Base-by-base conservation (phyloP, 1,140 invertebrate genomes). In the Diachasma alloeum region DNA sequence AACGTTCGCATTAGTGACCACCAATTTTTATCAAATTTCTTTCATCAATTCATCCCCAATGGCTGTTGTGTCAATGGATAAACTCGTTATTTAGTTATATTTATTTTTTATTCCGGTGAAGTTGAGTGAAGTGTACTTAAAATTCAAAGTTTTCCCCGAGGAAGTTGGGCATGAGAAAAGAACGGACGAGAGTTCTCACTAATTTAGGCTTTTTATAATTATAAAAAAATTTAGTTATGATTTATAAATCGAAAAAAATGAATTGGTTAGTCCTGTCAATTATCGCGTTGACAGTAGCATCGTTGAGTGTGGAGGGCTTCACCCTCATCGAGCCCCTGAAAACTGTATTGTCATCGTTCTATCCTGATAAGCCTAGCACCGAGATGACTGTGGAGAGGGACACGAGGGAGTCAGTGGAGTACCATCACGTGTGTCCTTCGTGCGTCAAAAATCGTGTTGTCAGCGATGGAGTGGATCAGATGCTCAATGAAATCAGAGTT, bases 401-500 rank as follows among this genome's bases (percentile, higher is more conserved):
- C 3, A 56, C 73, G 39, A 72, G 72, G 8, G 56, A 22, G 48
- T 53, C n/a, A 48, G 53, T 53, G 53, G 74, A 70, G 53, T n/a
- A 36, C 9, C 46, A 78, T n/a, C 68, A 81, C 1, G 78, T 84
- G 0, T 89, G 87, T 72, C 69, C 77, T 9, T 85, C 78, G 8
- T 89, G 87, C 73, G 76, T 80, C 8, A 84, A 87, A 46, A 88
- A 87, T 72, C 86, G 85, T 56, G 76, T 87, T 24, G 76, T 71
- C 0, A 81, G 53, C 48, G 63, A 86, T 13, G 83, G 84, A 44
- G 79, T 80, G 8, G 85, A 90, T 70, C 81, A 85, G 13, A 79
- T 88, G 42, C 79, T 93, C 10, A 92, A 91, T 0, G 90, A 90
- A n/a, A 80, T 93, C 17, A 87, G 94, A 70, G 92, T 95, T 46